Base-by-base conservation (phyloP, 2,797 vertebrate genomes). In the Allobates femoralis region DNA sequence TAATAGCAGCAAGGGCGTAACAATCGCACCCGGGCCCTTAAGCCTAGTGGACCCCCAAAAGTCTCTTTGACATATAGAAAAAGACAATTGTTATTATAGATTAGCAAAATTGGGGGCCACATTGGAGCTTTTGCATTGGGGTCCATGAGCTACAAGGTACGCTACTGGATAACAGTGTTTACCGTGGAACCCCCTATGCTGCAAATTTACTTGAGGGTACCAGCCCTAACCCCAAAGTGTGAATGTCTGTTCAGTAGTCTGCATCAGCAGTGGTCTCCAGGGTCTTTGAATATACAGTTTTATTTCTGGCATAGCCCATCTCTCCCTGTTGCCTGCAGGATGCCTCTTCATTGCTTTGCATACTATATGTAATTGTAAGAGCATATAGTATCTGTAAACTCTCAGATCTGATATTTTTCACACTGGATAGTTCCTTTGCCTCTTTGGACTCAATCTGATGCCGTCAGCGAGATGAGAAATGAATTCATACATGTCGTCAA, bases 401-500 rank as follows among this genome's bases (percentile, higher is more conserved):
- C 19, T 71, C 67, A 46, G 67, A 50, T 74, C 71, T 50, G 21
- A 50, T 46, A 74, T 34, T 2, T 50, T 5, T 71, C 14, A 74
- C 53, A 60, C 53, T 58, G 32, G 12, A 79, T 18, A 26, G 32
- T 41, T 60, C 55, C 26, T 37, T n/a, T 15, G 32, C 23, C 55
- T 60, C 18, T 62, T n/a, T 18, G 0, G 30, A n/a, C 30, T 79
- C 15, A 32, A 62, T 21, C 46, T 71, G 7, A 81, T 82, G 50
- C 30, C 66, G 37, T 56, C 28, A 55, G 50, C 66, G 2, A 71
- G 10, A 82, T 55, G 30, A 41, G 18, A 71, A 82, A 23, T 69
- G 79, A 71, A 28, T 16, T 53, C 55, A 21, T 41, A 53, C 30
- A 69, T 82, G 34, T 53, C n/a, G 80, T 69, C 80, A 71, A 7